A percentile compares a stretch with the other conserved stretches of the same genome.
Evolutionary conservation across 2,797 vertebrate species (phyloP).

Genomic region (Sebastes itinus): DNA sequence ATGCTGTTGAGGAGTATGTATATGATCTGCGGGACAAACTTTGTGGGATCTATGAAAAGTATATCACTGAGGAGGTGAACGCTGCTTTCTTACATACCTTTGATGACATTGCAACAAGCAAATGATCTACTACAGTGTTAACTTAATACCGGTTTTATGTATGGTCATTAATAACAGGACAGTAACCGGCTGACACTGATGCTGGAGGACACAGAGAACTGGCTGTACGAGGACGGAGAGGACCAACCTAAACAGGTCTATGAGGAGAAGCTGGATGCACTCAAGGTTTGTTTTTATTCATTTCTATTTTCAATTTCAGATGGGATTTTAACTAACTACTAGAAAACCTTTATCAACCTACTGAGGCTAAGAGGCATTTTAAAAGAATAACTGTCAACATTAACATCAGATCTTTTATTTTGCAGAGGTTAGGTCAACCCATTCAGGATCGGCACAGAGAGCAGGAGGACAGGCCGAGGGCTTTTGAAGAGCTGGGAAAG

Average conservation of each 20-base stretch:
- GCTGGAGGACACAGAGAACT: constrained; percentile 94
- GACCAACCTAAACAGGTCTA: constrained; percentile 94
- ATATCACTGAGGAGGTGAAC: constrained; percentile 89
- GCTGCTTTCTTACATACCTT: constrained; percentile 3
- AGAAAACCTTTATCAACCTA: not conserved
- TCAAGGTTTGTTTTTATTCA: constrained; percentile 79
- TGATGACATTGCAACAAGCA: not conserved
- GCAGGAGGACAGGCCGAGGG: constrained; percentile 92
- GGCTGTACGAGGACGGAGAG: constrained; percentile 97
- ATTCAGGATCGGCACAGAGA: constrained; percentile 92
- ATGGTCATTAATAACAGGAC: constrained; percentile 79
- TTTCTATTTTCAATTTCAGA: not conserved
- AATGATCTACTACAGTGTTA: not conserved
- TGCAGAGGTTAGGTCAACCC: constrained; percentile 90
- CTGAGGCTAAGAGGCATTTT: not conserved
- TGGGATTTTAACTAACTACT: not conserved
- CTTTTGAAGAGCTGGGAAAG: constrained; percentile 92
- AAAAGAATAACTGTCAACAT: not conserved
- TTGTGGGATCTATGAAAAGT: constrained; percentile 89
- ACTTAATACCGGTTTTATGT: not conserved
- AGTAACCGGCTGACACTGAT: constrained; percentile 86
- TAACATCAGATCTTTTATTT: not conserved
- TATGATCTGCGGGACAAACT: constrained; percentile 94
- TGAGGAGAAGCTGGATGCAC: constrained; percentile 90
- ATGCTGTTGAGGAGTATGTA: constrained; percentile 94